phyloP scores from a whole-genome alignment of 2,113 vertebrate species.

The Notiomystis cincta region DNA sequence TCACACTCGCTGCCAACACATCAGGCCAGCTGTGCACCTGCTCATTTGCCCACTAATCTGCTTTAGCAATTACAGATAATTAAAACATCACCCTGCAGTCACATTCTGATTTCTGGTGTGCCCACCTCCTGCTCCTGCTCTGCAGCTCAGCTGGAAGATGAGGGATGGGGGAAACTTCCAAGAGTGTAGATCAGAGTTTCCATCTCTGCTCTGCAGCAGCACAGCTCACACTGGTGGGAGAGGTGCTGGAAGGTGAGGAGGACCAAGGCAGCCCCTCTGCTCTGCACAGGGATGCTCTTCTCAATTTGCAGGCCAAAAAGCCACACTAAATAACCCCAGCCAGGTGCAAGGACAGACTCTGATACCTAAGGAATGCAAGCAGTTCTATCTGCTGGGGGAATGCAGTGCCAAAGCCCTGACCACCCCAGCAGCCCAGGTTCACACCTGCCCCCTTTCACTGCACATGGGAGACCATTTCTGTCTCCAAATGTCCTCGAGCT shows the following conservation, averaged over 20 bases:
- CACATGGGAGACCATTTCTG: fast-evolving
- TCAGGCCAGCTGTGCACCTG: not conserved
- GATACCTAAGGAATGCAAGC: no score
- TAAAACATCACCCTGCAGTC: not conserved
- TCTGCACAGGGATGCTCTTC: not conserved
- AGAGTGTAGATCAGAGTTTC: not conserved
- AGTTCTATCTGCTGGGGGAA: not conserved
- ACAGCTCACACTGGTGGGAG: fast-evolving
- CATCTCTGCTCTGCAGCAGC: not conserved
- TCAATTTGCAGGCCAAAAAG: not conserved
- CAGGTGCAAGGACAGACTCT: not conserved
- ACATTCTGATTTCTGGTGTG: not conserved
- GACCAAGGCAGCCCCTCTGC: not conserved
- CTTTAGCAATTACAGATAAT: not conserved
- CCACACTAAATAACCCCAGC: not conserved
- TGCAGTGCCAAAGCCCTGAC: not conserved
- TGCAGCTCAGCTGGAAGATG: not conserved
- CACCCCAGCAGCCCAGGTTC: not conserved
- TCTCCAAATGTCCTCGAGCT: not conserved
- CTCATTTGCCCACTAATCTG: not conserved
- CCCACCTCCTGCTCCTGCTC: not conserved
- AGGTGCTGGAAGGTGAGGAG: not conserved
- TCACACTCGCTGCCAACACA: not conserved
- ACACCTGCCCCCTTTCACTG: not conserved
- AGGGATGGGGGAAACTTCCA: not conserved